Evolutionary conservation across 2,113 vertebrate species (phyloP), one percentile per base, ranked within the genome.

Genomic region (Lycocorax pyrrhopterus): DNA sequence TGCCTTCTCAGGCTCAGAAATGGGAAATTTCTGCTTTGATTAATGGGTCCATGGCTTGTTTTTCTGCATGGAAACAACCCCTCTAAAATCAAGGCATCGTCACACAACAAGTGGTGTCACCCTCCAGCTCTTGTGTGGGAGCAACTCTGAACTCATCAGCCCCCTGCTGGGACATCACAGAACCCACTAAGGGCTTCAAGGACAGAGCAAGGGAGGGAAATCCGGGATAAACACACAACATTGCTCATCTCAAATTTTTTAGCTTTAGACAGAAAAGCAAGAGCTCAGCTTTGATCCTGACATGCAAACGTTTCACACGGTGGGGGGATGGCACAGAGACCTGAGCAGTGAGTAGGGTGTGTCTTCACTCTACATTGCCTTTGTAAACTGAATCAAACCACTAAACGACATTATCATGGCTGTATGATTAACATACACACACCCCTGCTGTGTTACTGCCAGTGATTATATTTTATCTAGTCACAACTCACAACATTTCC

Each of bases 241-340:
- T 37, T 47, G 35, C 39, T 90, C 68, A 43, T 8, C 27, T 66
- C 16, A 1, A 4, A 0, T 20, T 30, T 44, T 32, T 73, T 8
- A 74, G 8, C 33, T 14, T 47, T 32, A 67, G 29, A 16, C 47
- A 72, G 72, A 59, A 71, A 78, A 80, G 47, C 2, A 7, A 63
- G 62, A 69, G 66, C 69, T 33, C 37, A 43, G 29, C 56, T 94
- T 87, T 91, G 69, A 59, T 84, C 49, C 32, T 3, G 26, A 35
- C 33, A 29, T 23, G 35, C 1, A 5, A 71, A 41, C 19, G 26
- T 74, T 64, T 81, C 37, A 18, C 1, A 1, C 9, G 0, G 1
- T n/a, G n/a, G 47, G 59, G 90, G 83, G 18, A 62, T 47, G 46
- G 83, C 90, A 58, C n/a, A 21, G 76, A 72, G 62, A 59, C 51